Conservation (phyloP, 2,113 vertebrate genomes). For the Scophthalmus maximus region DNA sequence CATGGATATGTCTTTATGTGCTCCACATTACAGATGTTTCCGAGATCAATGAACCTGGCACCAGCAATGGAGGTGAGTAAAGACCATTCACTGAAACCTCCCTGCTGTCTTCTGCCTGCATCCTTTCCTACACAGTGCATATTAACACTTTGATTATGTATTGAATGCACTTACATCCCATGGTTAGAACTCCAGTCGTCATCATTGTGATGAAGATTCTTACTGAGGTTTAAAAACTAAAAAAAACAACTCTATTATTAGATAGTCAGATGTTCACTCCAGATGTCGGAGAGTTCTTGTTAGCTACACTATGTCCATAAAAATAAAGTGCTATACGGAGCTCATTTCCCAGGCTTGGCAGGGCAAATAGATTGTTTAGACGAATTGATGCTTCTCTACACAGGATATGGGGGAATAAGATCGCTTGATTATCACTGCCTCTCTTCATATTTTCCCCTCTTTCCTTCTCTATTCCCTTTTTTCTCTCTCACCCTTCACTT, state of each 20-base stretch:
- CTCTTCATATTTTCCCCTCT: slow-evolving; percentile 1
- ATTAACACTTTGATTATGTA: slow-evolving; percentile 18
- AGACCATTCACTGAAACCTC: slow-evolving; percentile 14
- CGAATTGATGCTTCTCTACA: slow-evolving; percentile 31
- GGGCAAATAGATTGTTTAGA: slow-evolving; percentile 14
- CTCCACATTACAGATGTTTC: slow-evolving; percentile 59
- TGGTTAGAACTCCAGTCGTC: not conserved
- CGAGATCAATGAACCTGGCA: slow-evolving; percentile 48
- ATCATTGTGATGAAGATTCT: not conserved
- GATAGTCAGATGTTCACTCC: not conserved
- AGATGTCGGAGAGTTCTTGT: not conserved
- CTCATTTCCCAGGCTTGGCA: slow-evolving; percentile 22
- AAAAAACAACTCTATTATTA: not conserved
- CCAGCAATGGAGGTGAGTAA: slow-evolving; percentile 71
- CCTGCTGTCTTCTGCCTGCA: no score
- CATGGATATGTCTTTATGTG: slow-evolving; percentile 24
- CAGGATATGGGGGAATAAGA: slow-evolving; percentile 14
- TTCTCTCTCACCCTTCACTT: slow-evolving; percentile 19
- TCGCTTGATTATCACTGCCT: slow-evolving; percentile 31
- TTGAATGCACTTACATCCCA: slow-evolving; percentile 6
- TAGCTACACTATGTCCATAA: slow-evolving; percentile 3
- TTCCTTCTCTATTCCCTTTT: not conserved
- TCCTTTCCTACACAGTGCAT: not conserved
- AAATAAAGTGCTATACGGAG: not conserved
- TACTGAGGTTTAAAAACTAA: slow-evolving; percentile 3